These are phyloP conservation scores for Labroides dimidiatus DNA, from an alignment of 2,797 vertebrate species.

Conservation along the genomic window DNA sequence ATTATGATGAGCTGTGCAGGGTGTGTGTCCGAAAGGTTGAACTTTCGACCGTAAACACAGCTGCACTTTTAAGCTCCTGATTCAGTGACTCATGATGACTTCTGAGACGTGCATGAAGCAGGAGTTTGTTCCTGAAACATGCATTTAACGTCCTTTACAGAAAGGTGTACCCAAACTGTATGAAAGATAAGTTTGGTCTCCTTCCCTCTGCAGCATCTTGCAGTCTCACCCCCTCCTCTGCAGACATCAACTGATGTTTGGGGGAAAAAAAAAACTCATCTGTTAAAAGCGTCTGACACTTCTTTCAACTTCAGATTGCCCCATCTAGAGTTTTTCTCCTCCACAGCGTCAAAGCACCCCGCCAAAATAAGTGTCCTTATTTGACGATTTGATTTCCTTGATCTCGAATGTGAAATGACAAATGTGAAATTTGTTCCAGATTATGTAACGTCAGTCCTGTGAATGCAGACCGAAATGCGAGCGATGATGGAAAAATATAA, in stretches of 20 bases:
- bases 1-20: too few relatives aligned
- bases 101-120: too few relatives aligned
- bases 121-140: too few relatives aligned
- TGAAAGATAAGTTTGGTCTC: too few relatives aligned
- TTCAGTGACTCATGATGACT: too few relatives aligned
- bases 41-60: too few relatives aligned
- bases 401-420: conserved; percentile 56
- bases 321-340: conserved; percentile 26
- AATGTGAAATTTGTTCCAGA: conserved; percentile 62
- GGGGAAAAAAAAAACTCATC: not conserved
- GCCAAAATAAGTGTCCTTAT: not conserved
- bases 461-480: conserved; percentile 8
- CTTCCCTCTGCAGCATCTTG: not conserved
- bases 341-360: not conserved
- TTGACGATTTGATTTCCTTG: conserved; percentile 44
- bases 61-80: too few relatives aligned
- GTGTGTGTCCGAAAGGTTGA: too few relatives aligned
- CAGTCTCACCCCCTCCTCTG: conserved; percentile 16
- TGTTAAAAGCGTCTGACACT: conserved; percentile 6
- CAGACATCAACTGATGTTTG: conserved; percentile 1
- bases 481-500: conserved; percentile 29
- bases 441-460: conserved; percentile 34
- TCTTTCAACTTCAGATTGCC: conserved; percentile 44
- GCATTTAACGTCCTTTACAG: too few relatives aligned
- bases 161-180: too few relatives aligned